These are phyloP conservation scores for Drosophila ficusphila DNA, from an alignment of 1,140 invertebrate genomes.

Conservation along the genomic window DNA sequence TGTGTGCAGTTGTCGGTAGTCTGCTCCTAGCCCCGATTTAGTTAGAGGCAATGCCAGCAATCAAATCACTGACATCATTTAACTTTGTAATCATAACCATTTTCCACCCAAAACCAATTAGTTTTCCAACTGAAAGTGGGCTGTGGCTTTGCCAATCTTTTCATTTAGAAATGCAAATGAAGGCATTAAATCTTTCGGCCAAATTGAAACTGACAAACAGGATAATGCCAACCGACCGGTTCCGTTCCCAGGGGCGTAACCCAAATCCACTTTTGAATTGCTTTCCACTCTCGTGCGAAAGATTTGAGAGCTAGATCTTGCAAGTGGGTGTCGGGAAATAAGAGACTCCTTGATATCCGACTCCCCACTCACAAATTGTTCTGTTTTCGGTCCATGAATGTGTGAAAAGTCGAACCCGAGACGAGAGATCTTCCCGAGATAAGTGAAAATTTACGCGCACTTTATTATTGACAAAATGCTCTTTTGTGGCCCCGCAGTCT, in stretches of 20 bases:
- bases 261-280: slow-evolving; percentile 37
- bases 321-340: slow-evolving; percentile 39
- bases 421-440: slow-evolving; percentile 24
- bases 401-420: slow-evolving; percentile 65
- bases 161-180: slow-evolving; percentile 81
- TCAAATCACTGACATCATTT: slow-evolving; percentile 77
- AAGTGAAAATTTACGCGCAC: slow-evolving; percentile 44
- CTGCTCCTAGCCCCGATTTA: slow-evolving; percentile 41
- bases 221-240: slow-evolving; percentile 53
- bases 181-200: slow-evolving; percentile 73
- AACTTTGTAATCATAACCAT: slow-evolving; percentile 82
- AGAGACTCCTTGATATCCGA: slow-evolving; percentile 36
- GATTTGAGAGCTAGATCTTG: slow-evolving; percentile 9
- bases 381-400: slow-evolving; percentile 15
- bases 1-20: slow-evolving; percentile 23
- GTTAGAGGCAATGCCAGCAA: slow-evolving; percentile 54
- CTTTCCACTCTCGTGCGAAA: slow-evolving; percentile 1
- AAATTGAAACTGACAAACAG: slow-evolving; percentile 79
- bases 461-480: slow-evolving; percentile 55
- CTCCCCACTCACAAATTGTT: slow-evolving; percentile 6
- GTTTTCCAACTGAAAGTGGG: slow-evolving; percentile 57
- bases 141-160: slow-evolving; percentile 45
- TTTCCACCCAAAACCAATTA: slow-evolving; percentile 73
- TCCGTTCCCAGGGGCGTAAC: slow-evolving; percentile 44
- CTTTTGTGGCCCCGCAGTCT: slow-evolving; percentile 5